Conservation (phyloP, 30 jellyfish, hydroid and myxozoan species). For the Hydra vulgaris region DNA sequence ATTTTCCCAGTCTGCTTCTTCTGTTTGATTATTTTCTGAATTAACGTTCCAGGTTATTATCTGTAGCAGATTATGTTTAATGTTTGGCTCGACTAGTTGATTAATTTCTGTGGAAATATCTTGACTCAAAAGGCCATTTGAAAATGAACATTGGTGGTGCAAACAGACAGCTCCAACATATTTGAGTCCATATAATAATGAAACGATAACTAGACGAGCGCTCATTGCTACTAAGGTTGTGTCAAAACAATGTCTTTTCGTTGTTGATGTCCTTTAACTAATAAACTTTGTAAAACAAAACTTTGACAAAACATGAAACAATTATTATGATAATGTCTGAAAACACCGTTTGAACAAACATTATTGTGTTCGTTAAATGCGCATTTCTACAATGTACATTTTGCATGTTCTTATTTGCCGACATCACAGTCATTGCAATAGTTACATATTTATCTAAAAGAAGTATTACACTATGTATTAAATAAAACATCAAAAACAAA, state of each 20-base stretch:
- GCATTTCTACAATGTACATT: neutral
- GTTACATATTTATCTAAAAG: no score
- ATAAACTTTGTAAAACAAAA: neutral
- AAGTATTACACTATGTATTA: no score
- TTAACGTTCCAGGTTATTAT: neutral
- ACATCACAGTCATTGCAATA: no score
- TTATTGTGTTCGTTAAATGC: neutral
- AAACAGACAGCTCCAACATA: neutral
- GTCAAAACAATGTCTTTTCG: neutral
- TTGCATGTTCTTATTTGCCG: neutral
- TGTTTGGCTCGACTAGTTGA: neutral
- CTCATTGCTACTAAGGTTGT: neutral
- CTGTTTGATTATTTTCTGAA: neutral
- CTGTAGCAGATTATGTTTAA: neutral
- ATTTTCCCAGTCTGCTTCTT: neutral
- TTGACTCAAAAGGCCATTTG: neutral
- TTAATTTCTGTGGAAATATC: neutral
- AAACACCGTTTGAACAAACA: neutral
- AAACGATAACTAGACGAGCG: neutral
- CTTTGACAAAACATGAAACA: neutral
- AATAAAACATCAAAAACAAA: no score
- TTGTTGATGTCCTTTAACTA: neutral
- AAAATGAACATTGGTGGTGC: neutral
- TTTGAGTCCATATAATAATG: neutral
- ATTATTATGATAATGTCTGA: neutral